Evolutionary conservation across 2,888 invertebrate genomes (phyloP), one percentile per base, ranked within the genome.

Genomic region (Epinotia ramella): DNA sequence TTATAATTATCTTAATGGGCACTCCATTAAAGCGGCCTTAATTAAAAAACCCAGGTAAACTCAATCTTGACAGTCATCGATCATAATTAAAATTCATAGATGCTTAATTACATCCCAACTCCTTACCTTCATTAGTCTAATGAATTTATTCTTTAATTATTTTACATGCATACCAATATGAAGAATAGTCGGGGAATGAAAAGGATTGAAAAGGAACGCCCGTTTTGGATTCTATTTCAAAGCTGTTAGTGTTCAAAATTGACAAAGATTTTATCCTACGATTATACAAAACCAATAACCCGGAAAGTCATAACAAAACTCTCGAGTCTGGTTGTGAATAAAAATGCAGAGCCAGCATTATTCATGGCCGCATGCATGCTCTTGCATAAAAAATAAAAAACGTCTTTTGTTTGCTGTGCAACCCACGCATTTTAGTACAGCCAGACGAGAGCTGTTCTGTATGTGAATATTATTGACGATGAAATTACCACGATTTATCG

Each of bases 381-480:
- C 18, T 59, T 46, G 59, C 65, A 73, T 64, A 57, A 65, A 64
- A 57, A 73, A 65, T 49, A 59, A 59, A 65, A 59, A 20, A 40
- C 24, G 6, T n/a, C 57, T 56, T 63, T 65, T 73, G 65, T 65
- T 46, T 65, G 44, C 44, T 59, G 69, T 69, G 59, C 46, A 24
- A 33, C 49, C 57, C 9, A 59, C 59, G 33, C 73, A 33, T 60
- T 66, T 9, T 60, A 59, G 28, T 56, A 18, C 67, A 13, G 60
- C 7, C 33, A 9, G 62, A 53, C n/a, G 16, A 53, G n/a, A n/a
- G 40, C 4, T 2, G 44, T 46, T 59, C 24, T n/a, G 5, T 6
- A 33, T 33, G 5, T 33, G 33, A 33, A 40, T 7, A 40, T 7
- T 9, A 40, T 40, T 40, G 40, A 40, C 4, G 40, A 7, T 40